Evolutionary conservation across 2,113 vertebrate genomes (phyloP), one percentile per base, ranked within the genome.

Genomic region (Erpornis zantholeuca): DNA sequence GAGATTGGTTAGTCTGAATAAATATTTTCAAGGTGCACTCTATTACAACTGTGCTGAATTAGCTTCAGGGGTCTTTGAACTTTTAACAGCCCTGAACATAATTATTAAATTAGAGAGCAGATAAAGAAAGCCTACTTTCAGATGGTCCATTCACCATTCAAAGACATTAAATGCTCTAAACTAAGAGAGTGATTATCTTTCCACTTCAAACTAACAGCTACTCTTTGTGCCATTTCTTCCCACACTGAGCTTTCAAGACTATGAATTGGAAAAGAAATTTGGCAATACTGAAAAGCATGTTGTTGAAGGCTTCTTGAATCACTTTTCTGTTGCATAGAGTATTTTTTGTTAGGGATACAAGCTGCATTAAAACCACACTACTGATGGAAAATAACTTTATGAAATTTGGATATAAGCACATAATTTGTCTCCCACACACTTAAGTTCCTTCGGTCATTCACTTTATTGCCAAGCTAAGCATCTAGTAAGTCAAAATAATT

Each of bases 171-270:
- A 85, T 53, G 49, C 56, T 91, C 60, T 83, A 82, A 88, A 96
- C 81, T 78, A 88, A 96, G 80, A 92, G 68, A n/a, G 49, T 40
- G 42, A 95, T 93, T 94, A 82, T 95, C 75, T 53, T 96, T 91
- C 94, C 61, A 71, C 92, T 96, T 94, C 66, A 88, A 20, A 44
- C 27, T 89, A 97, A 96, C 61, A 96, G 93, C 80, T 92, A 82
- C 53, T 86, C 90, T 95, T 94, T 96, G 91, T 96, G 96, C 38
- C 78, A 84, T n/a, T 90, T 95, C 91, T 94, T 95, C 95, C 86
- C 91, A 91, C 81, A 78, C 59, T 60, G 45, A 85, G 65, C 73
- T 94, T 95, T 91, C 76, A 95, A 82, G 82, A 79, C 65, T 78
- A 86, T 56, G 85, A 94, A 93, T 47, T 92, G 90, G 83, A 94